Conservation (phyloP, 2,113 vertebrate genomes). For the Leptobrachium leishanense region DNA sequence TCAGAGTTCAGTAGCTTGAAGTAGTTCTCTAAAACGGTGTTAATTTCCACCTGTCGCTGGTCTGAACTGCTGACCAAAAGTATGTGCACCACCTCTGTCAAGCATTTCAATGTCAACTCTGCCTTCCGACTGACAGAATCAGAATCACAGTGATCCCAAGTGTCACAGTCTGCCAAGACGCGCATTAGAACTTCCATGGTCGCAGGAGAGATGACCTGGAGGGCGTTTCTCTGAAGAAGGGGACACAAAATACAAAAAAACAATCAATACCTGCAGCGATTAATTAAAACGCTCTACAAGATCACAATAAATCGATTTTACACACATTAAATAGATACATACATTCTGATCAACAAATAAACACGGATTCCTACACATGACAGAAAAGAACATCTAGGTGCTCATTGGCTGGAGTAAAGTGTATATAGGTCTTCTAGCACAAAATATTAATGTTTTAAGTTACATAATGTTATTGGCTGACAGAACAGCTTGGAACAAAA, state of each 20-base stretch:
- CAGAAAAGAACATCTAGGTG: too few relatives aligned
- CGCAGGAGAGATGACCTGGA: constrained; percentile 93
- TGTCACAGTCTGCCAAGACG: constrained; percentile 85
- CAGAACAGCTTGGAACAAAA: too few relatives aligned
- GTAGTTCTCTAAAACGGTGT: constrained; percentile 90
- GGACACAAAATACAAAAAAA: not conserved
- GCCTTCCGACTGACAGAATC: constrained; percentile 83
- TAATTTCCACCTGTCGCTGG: constrained; percentile 94
- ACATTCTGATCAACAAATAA: too few relatives aligned
- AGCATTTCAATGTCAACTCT: constrained; percentile 87
- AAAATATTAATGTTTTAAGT: too few relatives aligned
- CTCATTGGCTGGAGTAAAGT: too few relatives aligned
- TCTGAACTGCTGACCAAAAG: constrained; percentile 93
- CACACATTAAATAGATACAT: too few relatives aligned
- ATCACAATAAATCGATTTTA: too few relatives aligned
- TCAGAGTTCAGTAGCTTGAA: constrained; percentile 97
- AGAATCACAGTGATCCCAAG: constrained; percentile 77
- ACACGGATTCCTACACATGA: too few relatives aligned
- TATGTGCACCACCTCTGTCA: constrained; percentile 92
- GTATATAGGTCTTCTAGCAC: too few relatives aligned
- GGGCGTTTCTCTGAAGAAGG: constrained; percentile 83
- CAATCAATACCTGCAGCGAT: not conserved
- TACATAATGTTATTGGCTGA: too few relatives aligned
- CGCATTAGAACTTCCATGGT: constrained; percentile 96
- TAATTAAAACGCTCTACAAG: not conserved